These are phyloP conservation scores for Lasioglossum oenotherae DNA, from an alignment of 2,888 invertebrate species.

Conservation along the genomic window DNA sequence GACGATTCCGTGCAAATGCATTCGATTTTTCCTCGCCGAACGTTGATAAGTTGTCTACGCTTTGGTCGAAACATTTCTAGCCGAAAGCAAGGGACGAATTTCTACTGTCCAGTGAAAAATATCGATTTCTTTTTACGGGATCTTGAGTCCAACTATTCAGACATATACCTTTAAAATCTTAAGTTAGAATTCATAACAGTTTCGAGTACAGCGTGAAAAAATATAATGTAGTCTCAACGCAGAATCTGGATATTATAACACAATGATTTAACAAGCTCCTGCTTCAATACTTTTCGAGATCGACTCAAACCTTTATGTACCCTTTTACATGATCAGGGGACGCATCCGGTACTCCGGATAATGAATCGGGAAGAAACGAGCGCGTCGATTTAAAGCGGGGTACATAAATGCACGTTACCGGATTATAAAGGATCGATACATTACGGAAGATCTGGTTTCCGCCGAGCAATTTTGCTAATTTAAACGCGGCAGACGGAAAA, in stretches of 20 bases:
- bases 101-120: background rate
- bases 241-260: background rate
- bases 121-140: background rate
- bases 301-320: no score
- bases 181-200: background rate
- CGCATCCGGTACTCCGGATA: background rate
- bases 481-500: conserved; percentile 4
- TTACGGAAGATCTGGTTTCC: background rate
- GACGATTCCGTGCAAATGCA: conserved; percentile 24
- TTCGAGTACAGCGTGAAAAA: background rate
- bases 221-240: background rate
- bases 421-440: conserved; percentile 2
- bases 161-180: background rate
- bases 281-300: background rate
- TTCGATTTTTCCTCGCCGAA: conserved; percentile 6
- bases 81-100: background rate
- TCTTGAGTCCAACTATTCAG: background rate
- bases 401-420: background rate
- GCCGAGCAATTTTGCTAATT: background rate
- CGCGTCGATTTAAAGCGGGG: background rate
- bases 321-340: background rate
- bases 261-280: background rate
- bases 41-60: background rate
- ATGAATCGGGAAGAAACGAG: background rate
- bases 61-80: background rate